A percentile compares a stretch with the other conserved stretches of the same genome.
These are phyloP conservation scores for Catostomus latipinnis DNA, from an alignment of 2,797 vertebrate species.

Conservation along the genomic window DNA sequence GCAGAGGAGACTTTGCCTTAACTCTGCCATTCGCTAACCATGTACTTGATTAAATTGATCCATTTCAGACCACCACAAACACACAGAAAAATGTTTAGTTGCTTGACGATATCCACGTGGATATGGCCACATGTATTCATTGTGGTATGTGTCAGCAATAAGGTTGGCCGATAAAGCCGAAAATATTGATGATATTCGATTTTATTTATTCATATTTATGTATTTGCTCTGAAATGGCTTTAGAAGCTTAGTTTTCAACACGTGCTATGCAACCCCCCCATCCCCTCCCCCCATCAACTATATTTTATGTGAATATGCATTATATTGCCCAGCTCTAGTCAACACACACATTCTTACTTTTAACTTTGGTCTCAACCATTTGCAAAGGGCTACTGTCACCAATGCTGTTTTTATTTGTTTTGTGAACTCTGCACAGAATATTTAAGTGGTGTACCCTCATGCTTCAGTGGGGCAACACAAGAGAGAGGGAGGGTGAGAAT, in stretches of 20 bases:
- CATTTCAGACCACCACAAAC: slow-evolving; percentile 42
- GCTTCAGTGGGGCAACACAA: slow-evolving; percentile 52
- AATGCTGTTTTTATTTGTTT: slow-evolving; percentile 41
- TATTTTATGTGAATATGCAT: background rate
- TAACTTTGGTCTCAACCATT: slow-evolving; percentile 29
- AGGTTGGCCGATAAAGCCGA: background rate
- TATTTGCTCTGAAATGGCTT: background rate
- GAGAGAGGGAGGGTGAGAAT: slow-evolving; percentile 36
- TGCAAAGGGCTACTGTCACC: slow-evolving; percentile 38
- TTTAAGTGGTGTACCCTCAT: slow-evolving; percentile 58
- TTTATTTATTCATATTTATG: background rate
- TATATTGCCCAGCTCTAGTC: slow-evolving; percentile 4
- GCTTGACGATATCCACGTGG: background rate
- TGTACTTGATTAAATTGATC: slow-evolving; percentile 71
- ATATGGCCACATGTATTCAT: background rate
- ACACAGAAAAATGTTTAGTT: slow-evolving; percentile 43
- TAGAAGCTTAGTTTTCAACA: background rate
- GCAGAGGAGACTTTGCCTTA: slow-evolving; percentile 70
- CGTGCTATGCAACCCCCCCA: too few relatives aligned
- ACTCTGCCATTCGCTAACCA: slow-evolving; percentile 64
- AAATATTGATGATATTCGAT: background rate
- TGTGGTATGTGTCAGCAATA: background rate
- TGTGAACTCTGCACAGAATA: slow-evolving; percentile 56
- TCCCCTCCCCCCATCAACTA: too few relatives aligned
- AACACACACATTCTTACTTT: slow-evolving; percentile 24